Conservation (phyloP, 2,888 invertebrate genomes). For the Cyclophora punctaria region DNA sequence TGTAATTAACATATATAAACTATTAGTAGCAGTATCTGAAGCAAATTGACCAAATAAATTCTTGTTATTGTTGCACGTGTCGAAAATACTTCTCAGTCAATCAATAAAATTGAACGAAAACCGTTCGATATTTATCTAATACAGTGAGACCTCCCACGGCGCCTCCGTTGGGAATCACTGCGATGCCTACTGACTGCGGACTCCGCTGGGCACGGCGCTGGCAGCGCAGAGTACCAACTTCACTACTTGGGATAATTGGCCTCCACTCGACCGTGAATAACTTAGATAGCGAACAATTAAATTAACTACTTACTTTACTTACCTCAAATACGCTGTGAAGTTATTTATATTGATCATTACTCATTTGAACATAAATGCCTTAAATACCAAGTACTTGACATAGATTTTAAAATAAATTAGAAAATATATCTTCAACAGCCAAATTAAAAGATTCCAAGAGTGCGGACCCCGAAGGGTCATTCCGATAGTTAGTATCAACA, state of each 20-base stretch:
- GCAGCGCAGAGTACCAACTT: too few species aligned
- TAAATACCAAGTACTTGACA: too few species aligned
- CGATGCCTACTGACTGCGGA: slow-evolving; percentile 15
- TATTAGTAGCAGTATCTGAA: too few species aligned
- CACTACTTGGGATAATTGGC: slow-evolving; percentile 38
- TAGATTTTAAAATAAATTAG: too few species aligned
- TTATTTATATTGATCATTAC: neutral
- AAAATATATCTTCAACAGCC: neutral
- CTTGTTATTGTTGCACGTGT: too few species aligned
- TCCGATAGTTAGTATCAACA: slow-evolving; percentile 23
- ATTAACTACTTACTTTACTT: slow-evolving; percentile 15
- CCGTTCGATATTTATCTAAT: slow-evolving; percentile 19
- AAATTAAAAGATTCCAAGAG: slow-evolving; percentile 4
- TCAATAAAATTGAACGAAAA: slow-evolving; percentile 14
- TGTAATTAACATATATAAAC: too few species aligned
- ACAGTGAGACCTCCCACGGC: slow-evolving; percentile 44
- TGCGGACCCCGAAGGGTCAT: slow-evolving; percentile 7
- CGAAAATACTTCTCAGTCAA: slow-evolving; percentile 7
- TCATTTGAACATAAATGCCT: too few species aligned
- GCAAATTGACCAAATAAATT: too few species aligned
- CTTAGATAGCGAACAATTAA: slow-evolving; percentile 21
- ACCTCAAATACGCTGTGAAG: slow-evolving; percentile 3
- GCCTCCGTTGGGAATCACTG: slow-evolving; percentile 22
- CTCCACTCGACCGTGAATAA: slow-evolving; percentile 32
- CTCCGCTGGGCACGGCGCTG: too few species aligned